Evolutionary conservation across 2,797 vertebrate genomes (phyloP).

Genomic region (Sebastes taczanowskii): DNA sequence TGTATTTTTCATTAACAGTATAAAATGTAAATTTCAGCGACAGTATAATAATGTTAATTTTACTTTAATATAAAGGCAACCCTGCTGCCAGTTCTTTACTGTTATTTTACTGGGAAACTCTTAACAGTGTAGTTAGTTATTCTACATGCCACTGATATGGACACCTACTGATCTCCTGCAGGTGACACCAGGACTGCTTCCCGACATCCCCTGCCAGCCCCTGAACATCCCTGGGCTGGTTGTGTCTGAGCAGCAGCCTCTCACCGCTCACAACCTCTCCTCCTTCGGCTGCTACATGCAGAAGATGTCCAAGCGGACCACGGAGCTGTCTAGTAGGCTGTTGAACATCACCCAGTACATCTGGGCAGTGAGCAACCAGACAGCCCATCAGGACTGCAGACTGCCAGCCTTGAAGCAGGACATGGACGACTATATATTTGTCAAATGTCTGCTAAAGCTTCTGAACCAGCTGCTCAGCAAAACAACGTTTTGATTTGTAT

Average conservation of each 20-base stretch:
- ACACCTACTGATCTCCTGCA: background rate
- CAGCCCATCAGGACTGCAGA: accelerated
- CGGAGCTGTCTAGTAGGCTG: accelerated
- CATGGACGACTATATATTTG: accelerated
- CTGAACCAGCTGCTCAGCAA: constrained; percentile 15
- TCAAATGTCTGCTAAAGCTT: constrained; percentile 42
- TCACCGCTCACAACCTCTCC: background rate
- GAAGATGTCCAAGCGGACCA: accelerated
- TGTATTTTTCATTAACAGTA: too few relatives aligned
- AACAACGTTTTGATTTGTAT: background rate
- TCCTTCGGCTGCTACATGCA: constrained; percentile 3
- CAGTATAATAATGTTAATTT: too few relatives aligned
- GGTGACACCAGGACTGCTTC: accelerated
- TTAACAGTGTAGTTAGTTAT: too few relatives aligned
- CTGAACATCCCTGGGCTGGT: background rate
- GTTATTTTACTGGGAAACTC: too few relatives aligned
- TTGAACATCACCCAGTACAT: accelerated
- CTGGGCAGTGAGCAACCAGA: accelerated
- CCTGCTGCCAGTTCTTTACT: too few relatives aligned
- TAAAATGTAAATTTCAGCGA: too few relatives aligned
- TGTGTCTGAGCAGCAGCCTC: accelerated
- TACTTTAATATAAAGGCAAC: too few relatives aligned
- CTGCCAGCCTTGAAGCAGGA: accelerated
- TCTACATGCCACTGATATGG: background rate
- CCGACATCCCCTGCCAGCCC: background rate